These are phyloP conservation scores for Myotis yumanensis DNA, from an alignment of 2,113 vertebrate genomes.

Conservation along the genomic window DNA sequence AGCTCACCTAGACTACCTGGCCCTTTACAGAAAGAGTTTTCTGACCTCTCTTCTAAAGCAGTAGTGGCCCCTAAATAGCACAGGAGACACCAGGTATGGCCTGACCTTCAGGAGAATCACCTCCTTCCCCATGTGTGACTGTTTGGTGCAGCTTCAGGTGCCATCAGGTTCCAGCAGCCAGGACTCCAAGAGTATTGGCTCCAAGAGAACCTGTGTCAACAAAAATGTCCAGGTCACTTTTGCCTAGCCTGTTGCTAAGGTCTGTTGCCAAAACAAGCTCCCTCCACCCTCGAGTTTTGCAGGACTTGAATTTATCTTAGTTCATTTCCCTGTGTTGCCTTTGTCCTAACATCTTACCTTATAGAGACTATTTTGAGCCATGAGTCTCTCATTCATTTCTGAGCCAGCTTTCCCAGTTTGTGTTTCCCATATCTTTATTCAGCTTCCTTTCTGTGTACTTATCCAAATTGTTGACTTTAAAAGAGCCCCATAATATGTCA, in stretches of 20 bases:
- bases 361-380: background rate
- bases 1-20: background rate
- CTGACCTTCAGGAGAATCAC: background rate
- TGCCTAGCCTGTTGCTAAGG: background rate
- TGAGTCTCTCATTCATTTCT: background rate
- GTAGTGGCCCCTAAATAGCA: too few relatives aligned
- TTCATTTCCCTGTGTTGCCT: background rate
- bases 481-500: background rate
- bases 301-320: background rate
- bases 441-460: background rate
- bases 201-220: background rate
- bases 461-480: background rate
- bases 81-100: background rate
- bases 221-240: background rate
- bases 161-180: background rate
- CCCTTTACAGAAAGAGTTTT: background rate
- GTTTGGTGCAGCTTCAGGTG: background rate
- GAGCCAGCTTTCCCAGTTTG: background rate
- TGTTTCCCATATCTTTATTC: background rate
- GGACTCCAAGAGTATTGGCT: background rate
- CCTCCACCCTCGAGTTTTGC: background rate
- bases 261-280: background rate
- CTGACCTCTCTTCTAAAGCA: background rate
- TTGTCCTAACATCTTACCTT: background rate
- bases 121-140: background rate